Percentiles rank a stretch among this genome's conserved stretches.
phyloP scores from a whole-genome alignment of 35 echinoderm and acorn worm genomes.

The Diadema setosum region DNA sequence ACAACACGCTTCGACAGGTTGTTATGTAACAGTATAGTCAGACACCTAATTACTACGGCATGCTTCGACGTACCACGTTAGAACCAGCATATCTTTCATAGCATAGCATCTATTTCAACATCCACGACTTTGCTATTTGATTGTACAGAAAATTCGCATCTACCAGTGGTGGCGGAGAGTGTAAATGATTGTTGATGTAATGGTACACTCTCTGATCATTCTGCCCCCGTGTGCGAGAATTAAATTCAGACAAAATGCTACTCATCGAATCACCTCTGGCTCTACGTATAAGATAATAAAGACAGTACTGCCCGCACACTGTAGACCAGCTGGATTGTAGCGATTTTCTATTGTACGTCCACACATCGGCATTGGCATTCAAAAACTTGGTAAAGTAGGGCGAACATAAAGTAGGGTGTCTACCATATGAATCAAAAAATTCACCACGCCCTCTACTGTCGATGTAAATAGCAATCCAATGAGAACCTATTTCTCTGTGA shows the following conservation, averaged over 20 bases:
- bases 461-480: slow-evolving; percentile 50
- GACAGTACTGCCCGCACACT: slow-evolving; percentile 61
- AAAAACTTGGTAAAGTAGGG: slow-evolving; percentile 37
- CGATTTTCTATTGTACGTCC: background rate
- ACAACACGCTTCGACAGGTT: too few relatives aligned
- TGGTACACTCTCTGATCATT: background rate
- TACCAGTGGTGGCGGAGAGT: background rate
- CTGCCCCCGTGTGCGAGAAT: background rate
- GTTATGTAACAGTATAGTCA: too few relatives aligned
- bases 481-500: background rate
- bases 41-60: too few relatives aligned
- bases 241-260: background rate
- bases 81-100: too few relatives aligned
- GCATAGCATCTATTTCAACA: too few relatives aligned
- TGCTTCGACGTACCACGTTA: too few relatives aligned
- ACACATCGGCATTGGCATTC: background rate
- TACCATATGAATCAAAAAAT: slow-evolving; percentile 68
- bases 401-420: background rate
- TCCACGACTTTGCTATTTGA: background rate
- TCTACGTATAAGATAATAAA: slow-evolving; percentile 42
- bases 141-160: background rate
- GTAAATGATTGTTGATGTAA: background rate
- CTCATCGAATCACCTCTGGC: background rate
- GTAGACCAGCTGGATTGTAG: slow-evolving; percentile 35
- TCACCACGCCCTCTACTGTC: background rate